Evolutionary conservation across 2,797 vertebrate species (phyloP).

Genomic region (Tiaroga cobitis): DNA sequence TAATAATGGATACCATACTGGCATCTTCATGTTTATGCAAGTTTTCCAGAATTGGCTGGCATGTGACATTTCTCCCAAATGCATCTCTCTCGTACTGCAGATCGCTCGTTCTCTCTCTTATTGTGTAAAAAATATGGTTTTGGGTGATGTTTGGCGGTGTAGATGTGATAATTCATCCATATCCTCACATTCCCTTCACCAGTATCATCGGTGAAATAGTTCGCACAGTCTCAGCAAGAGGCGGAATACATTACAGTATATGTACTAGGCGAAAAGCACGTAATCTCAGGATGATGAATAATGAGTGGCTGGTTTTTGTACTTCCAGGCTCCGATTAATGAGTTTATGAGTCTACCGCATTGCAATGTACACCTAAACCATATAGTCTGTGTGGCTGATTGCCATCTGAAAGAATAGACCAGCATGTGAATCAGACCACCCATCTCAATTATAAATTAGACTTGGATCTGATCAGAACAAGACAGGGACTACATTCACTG

Average conservation of each 20-base stretch:
- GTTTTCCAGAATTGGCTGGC: slow-evolving; percentile 1
- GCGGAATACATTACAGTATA: slow-evolving; percentile 26
- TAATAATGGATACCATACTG: slow-evolving; percentile 8
- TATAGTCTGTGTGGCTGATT: slow-evolving; percentile 11
- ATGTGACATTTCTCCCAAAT: slow-evolving; percentile 1
- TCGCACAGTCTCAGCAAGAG: slow-evolving; percentile 3
- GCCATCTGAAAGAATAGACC: slow-evolving; percentile 5
- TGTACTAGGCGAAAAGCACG: not conserved
- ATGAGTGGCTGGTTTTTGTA: slow-evolving; percentile 32
- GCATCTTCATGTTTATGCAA: not conserved
- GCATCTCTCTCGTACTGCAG: not conserved
- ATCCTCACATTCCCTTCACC: not conserved
- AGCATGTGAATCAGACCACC: slow-evolving; percentile 32
- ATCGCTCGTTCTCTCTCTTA: not conserved
- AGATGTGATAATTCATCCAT: not conserved
- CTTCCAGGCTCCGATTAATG: slow-evolving; percentile 44
- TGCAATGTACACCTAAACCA: slow-evolving; percentile 31
- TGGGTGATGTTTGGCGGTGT: not conserved
- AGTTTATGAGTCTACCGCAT: slow-evolving; percentile 36
- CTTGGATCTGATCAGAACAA: slow-evolving; percentile 26
- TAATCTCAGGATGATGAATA: slow-evolving; percentile 44
- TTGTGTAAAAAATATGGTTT: not conserved
- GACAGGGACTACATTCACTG: not conserved
- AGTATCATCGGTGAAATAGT: slow-evolving; percentile 15
- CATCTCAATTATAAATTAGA: slow-evolving; percentile 13